phyloP scores from a whole-genome alignment of 1,140 invertebrate genomes.

The Aphelenchoides besseyi region DNA sequence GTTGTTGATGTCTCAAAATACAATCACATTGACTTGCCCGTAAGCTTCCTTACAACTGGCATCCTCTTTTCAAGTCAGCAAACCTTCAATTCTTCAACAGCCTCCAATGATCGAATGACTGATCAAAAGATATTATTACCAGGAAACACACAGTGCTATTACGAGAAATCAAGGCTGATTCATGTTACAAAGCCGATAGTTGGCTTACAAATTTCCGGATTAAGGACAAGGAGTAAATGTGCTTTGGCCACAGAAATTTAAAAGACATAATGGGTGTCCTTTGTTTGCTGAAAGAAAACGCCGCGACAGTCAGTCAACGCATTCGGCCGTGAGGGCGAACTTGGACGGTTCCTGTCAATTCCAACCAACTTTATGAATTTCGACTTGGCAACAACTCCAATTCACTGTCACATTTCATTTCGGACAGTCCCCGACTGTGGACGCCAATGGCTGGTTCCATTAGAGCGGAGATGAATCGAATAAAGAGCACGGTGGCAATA shows the following conservation, averaged over 20 bases:
- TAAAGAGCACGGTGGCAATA: background rate
- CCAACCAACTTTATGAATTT: slow-evolving; percentile 14
- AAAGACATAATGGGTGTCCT: background rate
- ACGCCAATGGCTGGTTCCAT: background rate
- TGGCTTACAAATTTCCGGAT: background rate
- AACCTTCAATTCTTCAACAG: background rate
- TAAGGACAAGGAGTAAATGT: background rate
- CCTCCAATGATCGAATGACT: background rate
- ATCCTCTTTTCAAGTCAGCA: background rate
- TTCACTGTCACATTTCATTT: slow-evolving; percentile 18
- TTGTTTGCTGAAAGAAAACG: slow-evolving; percentile 1
- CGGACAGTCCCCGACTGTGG: background rate
- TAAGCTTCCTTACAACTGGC: background rate
- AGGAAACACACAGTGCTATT: background rate
- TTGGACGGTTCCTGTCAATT: slow-evolving; percentile 12
- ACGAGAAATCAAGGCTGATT: too few relatives aligned
- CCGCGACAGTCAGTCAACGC: background rate
- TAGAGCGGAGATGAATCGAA: background rate
- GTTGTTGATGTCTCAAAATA: background rate
- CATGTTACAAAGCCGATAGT: too few relatives aligned
- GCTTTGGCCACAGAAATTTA: background rate
- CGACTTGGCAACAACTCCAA: background rate
- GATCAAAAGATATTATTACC: background rate
- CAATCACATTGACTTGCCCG: background rate
- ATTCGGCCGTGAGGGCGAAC: slow-evolving; percentile 1